Base-by-base conservation (phyloP, 2,888 invertebrate species). In the Synanthedon myopaeformis region DNA sequence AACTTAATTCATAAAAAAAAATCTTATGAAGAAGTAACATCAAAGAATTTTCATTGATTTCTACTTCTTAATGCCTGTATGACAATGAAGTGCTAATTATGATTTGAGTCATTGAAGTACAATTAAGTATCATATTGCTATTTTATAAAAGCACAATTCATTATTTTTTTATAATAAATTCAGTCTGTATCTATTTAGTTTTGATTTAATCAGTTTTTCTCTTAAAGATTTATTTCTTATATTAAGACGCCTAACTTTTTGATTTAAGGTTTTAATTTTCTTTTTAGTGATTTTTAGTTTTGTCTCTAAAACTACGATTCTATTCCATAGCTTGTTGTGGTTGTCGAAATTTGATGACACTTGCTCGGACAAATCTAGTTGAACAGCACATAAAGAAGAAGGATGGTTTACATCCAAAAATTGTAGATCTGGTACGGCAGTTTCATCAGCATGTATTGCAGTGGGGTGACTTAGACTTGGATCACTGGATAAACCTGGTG, bases 251-350 rank as follows among this genome's bases (percentile, higher is more conserved):
- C 49, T 55, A 13, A 57, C 55, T 54, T 54, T 58, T 58, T 58
- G 57, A 42, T 55, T 52, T 53, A 56, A 56, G 41, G 52, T 58
- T 58, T 55, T 57, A 5, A 59, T 55, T 57, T 55, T 54, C 13
- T 28, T 55, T 54, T 52, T 57, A 4, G 42, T 48, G 52, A 45
- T 51, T 52, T 49, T 51, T 48, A 19, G 35, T 55, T 52, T 51
- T 13, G 14, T 52, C 42, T 57, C 57, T 52, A 54, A 49, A 13
- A 50, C 14, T 28, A 54, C 52, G 23, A 56, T 45, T 14, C 35
- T 51, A 51, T 49, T 49, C 45, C 53, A 28, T 6, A 56, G 51
- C 28, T 54, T 56, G 51, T 52, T 52, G 51, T 41, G 56, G 13
- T 52, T 52, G 41, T 56, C 53, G 28, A 51, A 53, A 52, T 51